A percentile compares a stretch with the other conserved stretches of the same genome.
Conservation (phyloP, 2,888 invertebrate species). For the Nephrotoma appendiculata region DNA sequence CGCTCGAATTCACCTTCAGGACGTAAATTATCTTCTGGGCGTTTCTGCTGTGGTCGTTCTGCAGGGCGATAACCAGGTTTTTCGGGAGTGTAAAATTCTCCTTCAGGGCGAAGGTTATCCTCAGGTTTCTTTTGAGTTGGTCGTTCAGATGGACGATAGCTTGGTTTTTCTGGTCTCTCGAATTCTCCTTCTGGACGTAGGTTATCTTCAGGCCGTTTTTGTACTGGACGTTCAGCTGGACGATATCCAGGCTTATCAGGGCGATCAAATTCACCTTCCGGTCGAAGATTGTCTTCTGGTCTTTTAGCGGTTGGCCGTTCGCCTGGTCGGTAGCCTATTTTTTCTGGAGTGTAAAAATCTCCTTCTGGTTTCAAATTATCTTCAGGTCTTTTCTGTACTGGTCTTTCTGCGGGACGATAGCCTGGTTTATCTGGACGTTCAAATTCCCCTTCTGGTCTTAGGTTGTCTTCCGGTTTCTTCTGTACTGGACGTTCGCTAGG, state of each 20-base stretch:
- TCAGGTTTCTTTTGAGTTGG: conserved; percentile 24
- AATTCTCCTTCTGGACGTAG: conserved; percentile 38
- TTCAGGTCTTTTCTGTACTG: conserved; percentile 29
- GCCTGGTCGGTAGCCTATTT: conserved; percentile 21
- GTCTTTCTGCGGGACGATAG: conserved; percentile 33
- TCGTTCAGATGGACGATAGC: conserved; percentile 22
- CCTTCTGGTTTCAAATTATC: conserved; percentile 31
- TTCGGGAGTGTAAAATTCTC: conserved; percentile 26
- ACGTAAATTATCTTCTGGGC: conserved; percentile 30
- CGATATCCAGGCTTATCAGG: conserved; percentile 28
- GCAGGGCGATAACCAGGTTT: conserved; percentile 28
- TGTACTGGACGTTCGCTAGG: conserved; percentile 31
- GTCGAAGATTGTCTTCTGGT: conserved; percentile 35
- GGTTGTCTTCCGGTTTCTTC: conserved; percentile 33
- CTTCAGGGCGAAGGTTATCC: conserved; percentile 37
- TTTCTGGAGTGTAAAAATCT: conserved; percentile 30
- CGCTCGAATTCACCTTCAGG: conserved; percentile 34
- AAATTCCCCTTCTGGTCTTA: conserved; percentile 42
- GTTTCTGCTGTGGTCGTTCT: conserved; percentile 38
- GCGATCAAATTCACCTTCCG: conserved; percentile 34
- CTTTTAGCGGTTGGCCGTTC: conserved; percentile 36
- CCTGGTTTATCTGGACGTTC: conserved; percentile 27
- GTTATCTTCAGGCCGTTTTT: conserved; percentile 35
- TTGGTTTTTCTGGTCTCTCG: conserved; percentile 25
- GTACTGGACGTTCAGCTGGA: conserved; percentile 32